Conservation (phyloP, 37 sponge, comb jelly and placozoan species). For the Beroe forskalii region DNA sequence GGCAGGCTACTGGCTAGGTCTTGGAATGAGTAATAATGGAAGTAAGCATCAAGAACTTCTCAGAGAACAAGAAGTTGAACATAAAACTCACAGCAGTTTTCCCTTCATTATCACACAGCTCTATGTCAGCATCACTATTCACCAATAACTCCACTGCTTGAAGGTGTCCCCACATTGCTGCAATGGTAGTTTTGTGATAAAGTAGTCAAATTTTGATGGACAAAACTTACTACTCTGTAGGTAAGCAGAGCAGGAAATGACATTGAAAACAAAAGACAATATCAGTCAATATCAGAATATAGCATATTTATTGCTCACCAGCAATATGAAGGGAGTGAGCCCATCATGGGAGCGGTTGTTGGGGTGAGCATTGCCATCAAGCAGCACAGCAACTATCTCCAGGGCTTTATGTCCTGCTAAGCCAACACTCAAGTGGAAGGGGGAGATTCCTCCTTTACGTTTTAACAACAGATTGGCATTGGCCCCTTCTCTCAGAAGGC, state of each 20-base stretch:
- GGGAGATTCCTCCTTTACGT: constrained; percentile 43
- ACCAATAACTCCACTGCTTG: constrained; percentile 46
- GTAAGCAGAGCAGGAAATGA: too few relatives aligned
- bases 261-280: too few relatives aligned
- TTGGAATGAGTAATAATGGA: too few relatives aligned
- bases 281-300: too few relatives aligned
- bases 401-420: constrained; percentile 14
- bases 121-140: constrained; percentile 66
- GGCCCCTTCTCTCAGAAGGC: constrained; percentile 45
- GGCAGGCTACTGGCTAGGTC: too few relatives aligned
- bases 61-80: too few relatives aligned
- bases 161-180: constrained; percentile 63
- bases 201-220: background rate
- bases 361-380: constrained; percentile 29
- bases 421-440: constrained; percentile 51
- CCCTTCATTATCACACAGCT: constrained; percentile 57
- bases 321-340: constrained; percentile 59
- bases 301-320: background rate
- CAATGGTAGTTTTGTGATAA: background rate
- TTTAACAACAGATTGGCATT: constrained; percentile 34
- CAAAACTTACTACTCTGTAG: too few relatives aligned
- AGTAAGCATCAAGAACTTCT: too few relatives aligned
- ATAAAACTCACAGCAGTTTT: constrained; percentile 65
- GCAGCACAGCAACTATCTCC: constrained; percentile 56
- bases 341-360: constrained; percentile 55